phyloP scores from a whole-genome alignment of 1,140 invertebrate genomes.

The Heliothis virescens region DNA sequence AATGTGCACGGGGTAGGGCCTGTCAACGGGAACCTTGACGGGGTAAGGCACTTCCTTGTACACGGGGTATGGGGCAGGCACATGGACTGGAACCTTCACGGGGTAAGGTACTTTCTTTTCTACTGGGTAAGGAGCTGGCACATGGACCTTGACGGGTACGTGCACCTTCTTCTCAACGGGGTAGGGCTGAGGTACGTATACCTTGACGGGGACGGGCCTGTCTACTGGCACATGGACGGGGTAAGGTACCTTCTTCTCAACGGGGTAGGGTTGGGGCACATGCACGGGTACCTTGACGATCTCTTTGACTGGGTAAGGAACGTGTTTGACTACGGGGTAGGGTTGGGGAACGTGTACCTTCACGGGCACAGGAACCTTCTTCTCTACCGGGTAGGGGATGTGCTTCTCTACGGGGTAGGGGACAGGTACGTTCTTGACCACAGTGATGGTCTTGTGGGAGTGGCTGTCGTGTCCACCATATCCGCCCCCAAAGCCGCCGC shows the following conservation, averaged over 20 bases:
- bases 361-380: conserved; percentile 80
- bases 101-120: conserved; percentile 88
- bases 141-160: conserved; percentile 86
- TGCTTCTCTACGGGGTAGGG: conserved; percentile 89
- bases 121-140: conserved; percentile 87
- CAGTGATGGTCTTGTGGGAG: conserved; percentile 80
- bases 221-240: conserved; percentile 91
- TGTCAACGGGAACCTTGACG: conserved; percentile 90
- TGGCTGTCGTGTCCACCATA: conserved; percentile 78
- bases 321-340: conserved; percentile 89
- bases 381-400: conserved; percentile 88
- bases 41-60: conserved; percentile 89
- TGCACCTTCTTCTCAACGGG: conserved; percentile 87
- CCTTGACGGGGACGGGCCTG: conserved; percentile 89
- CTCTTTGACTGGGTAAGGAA: conserved; percentile 89
- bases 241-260: conserved; percentile 89
- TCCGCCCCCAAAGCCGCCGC: conserved; percentile 59
- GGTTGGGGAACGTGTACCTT: conserved; percentile 88
- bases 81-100: conserved; percentile 88
- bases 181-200: conserved; percentile 90
- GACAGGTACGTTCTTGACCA: conserved; percentile 88
- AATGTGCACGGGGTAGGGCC: conserved; percentile 91
- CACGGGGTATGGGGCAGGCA: conserved; percentile 89
- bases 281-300: conserved; percentile 89
- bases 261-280: conserved; percentile 90